Conservation (phyloP, 2,888 invertebrate genomes). For the Xylota segnis region DNA sequence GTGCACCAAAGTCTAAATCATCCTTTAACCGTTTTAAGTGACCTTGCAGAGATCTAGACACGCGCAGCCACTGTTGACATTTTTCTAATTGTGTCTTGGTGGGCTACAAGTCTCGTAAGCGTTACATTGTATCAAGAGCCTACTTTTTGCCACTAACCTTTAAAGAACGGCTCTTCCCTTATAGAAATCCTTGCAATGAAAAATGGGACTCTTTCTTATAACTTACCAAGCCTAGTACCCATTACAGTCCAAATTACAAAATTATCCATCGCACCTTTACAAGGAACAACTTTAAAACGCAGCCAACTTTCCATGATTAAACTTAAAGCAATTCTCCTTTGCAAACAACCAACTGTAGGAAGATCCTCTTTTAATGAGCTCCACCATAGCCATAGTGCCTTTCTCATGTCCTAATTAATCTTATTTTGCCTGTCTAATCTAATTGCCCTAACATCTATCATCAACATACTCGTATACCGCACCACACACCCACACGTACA, state of each 20-base stretch:
- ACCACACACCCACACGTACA: conserved; percentile 31
- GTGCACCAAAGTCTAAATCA: no score
- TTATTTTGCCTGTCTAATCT: conserved; percentile 67
- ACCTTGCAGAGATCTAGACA: no score
- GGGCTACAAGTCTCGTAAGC: no score
- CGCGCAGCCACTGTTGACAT: no score
- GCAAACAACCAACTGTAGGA: not conserved
- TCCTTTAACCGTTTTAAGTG: no score
- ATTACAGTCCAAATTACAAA: not conserved
- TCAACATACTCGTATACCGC: conserved; percentile 45
- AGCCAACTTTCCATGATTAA: conserved; percentile 13
- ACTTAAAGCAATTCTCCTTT: conserved; percentile 16
- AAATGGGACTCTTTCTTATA: not conserved
- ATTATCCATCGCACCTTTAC: not conserved
- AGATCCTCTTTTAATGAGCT: conserved; percentile 64
- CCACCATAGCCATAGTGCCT: conserved; percentile 35
- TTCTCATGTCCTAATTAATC: conserved; percentile 68
- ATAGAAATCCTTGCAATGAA: no score
- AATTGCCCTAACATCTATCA: conserved; percentile 71
- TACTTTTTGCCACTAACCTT: no score
- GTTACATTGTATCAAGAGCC: no score
- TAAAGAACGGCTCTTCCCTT: no score
- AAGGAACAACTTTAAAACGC: not conserved
- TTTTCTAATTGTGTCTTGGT: no score
- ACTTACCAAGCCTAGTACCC: not conserved